Percentiles rank a stretch among this genome's conserved stretches.
Conservation (phyloP, 2,113 vertebrate species). For the Thamnophis sirtalis region DNA sequence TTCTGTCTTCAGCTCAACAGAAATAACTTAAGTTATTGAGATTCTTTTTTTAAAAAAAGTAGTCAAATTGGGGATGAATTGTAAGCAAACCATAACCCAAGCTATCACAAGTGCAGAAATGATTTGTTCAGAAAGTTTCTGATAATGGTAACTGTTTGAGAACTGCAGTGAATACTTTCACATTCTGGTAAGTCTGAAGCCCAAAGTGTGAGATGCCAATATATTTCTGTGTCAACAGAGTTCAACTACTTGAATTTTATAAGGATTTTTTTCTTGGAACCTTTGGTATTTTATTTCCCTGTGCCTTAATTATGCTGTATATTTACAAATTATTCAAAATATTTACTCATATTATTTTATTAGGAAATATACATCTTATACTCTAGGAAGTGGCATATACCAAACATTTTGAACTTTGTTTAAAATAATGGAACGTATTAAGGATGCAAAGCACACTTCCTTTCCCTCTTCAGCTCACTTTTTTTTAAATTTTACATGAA, state of each 20-base stretch:
- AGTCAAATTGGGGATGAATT: conserved; percentile 28
- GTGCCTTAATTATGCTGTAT: conserved; percentile 64
- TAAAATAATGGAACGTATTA: conserved; percentile 50
- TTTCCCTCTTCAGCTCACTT: conserved; percentile 33
- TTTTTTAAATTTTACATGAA: conserved; percentile 52
- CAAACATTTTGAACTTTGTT: conserved; percentile 61
- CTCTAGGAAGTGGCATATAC: conserved; percentile 62
- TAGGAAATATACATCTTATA: conserved; percentile 55
- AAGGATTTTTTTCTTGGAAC: conserved; percentile 53
- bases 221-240: conserved; percentile 25
- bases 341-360: conserved; percentile 64
- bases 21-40: background rate
- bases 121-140: conserved; percentile 8
- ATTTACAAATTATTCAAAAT: conserved; percentile 46
- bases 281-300: conserved; percentile 63
- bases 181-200: background rate
- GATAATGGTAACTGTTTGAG: background rate
- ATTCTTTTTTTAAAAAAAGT: background rate
- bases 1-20: background rate
- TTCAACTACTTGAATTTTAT: conserved; percentile 59
- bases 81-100: conserved; percentile 8
- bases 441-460: conserved; percentile 33
- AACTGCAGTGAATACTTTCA: background rate
- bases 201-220: background rate
- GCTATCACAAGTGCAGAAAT: conserved; percentile 9